Percentiles rank a stretch among this genome's conserved stretches.
phyloP scores from a whole-genome alignment of 2,797 vertebrate genomes.

The Onychomys torridus region DNA sequence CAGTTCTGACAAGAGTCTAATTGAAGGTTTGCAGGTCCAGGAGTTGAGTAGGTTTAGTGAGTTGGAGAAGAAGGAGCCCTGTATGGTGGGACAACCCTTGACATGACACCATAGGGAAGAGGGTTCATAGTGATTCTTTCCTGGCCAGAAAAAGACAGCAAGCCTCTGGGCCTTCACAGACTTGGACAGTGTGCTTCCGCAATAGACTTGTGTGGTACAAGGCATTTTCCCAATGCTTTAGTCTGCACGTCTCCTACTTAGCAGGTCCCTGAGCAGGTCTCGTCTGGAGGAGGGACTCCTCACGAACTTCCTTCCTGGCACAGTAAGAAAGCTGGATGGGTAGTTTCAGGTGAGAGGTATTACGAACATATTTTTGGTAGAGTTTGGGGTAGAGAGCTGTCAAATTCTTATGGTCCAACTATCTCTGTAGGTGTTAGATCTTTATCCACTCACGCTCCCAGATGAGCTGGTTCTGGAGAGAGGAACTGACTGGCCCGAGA shows the following conservation, averaged over 20 bases:
- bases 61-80: background rate
- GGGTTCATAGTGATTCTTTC: background rate
- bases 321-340: background rate
- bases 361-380: slow-evolving; percentile 17
- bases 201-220: background rate
- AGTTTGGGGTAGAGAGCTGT: background rate
- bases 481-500: background rate
- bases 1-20: background rate
- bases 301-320: background rate
- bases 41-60: background rate
- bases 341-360: background rate
- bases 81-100: background rate
- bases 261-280: background rate
- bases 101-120: background rate
- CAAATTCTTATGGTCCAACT: background rate
- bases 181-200: background rate
- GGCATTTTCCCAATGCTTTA: background rate
- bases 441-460: background rate
- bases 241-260: background rate
- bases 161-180: background rate
- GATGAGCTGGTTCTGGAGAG: background rate
- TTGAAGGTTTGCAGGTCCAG: background rate
- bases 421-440: background rate
- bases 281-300: background rate
- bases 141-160: background rate